A percentile compares a stretch with the other conserved stretches of the same genome.
phyloP scores from a whole-genome alignment of 92 coral and sea anemone species.

The Epizoanthus scotinus region DNA sequence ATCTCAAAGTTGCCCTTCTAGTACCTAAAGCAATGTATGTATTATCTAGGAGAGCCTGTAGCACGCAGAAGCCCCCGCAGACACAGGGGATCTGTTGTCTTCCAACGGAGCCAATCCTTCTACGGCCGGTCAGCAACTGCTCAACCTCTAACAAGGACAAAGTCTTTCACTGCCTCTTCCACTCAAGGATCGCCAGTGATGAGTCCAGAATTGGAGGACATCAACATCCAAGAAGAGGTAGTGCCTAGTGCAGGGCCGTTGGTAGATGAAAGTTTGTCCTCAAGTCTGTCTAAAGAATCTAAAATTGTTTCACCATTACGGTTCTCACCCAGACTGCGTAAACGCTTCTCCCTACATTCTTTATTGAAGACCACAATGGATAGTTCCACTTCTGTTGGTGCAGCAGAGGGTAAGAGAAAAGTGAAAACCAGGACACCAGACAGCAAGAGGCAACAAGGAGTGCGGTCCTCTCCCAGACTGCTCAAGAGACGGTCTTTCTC shows the following conservation, averaged over 20 bases:
- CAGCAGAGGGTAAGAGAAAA: slow-evolving; percentile 3
- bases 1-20: background rate
- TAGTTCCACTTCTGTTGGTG: background rate
- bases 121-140: slow-evolving; percentile 73
- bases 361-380: slow-evolving; percentile 56
- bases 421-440: slow-evolving; percentile 44
- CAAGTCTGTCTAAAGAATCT: slow-evolving; percentile 4
- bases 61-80: slow-evolving; percentile 81
- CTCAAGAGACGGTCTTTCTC: slow-evolving; percentile 79
- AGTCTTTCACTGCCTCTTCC: slow-evolving; percentile 56
- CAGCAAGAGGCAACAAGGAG: slow-evolving; percentile 18
- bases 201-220: slow-evolving; percentile 23
- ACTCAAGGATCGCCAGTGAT: slow-evolving; percentile 50
- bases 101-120: slow-evolving; percentile 84
- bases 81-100: slow-evolving; percentile 48
- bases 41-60: slow-evolving; percentile 55
- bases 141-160: slow-evolving; percentile 69
- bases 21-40: background rate
- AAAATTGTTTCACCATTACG: slow-evolving; percentile 61
- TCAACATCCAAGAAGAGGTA: background rate
- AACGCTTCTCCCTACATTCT: slow-evolving; percentile 71
- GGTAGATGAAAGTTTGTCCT: background rate
- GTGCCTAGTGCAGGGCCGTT: background rate
- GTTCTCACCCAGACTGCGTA: slow-evolving; percentile 70
- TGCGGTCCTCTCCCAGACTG: slow-evolving; percentile 78